Evolutionary conservation across 2,888 invertebrate species (phyloP).

Genomic region (Glaucopsyche alexis): DNA sequence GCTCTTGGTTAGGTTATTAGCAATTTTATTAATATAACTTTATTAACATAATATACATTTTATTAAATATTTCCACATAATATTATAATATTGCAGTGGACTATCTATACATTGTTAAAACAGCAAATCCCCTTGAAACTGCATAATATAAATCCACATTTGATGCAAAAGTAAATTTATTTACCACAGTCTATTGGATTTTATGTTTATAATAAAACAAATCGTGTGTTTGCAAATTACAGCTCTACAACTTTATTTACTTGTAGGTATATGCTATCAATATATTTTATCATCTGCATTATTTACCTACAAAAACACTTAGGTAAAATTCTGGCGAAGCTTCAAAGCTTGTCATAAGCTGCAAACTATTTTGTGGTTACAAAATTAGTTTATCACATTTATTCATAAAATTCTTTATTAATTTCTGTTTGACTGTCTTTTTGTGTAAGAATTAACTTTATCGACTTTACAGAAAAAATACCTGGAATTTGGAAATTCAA

Average conservation of each 20-base stretch:
- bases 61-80: too few species aligned
- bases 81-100: too few species aligned
- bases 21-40: too few species aligned
- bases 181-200: conserved; percentile 3
- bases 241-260: not conserved
- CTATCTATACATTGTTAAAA: not conserved
- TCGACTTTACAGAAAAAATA: not conserved
- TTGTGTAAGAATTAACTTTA: not conserved
- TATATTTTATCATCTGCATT: not conserved
- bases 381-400: not conserved
- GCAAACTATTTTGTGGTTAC: not conserved
- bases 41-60: too few species aligned
- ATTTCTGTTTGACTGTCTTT: not conserved
- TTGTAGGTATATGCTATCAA: not conserved
- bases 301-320: not conserved
- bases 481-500: not conserved
- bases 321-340: not conserved
- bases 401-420: not conserved
- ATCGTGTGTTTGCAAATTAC: not conserved
- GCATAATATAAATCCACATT: not conserved
- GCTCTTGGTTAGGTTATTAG: too few species aligned
- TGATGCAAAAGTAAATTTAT: not conserved
- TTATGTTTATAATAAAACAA: conserved; percentile 13
- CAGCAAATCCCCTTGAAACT: not conserved
- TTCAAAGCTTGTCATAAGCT: not conserved